Evolutionary conservation across 2,888 invertebrate species (phyloP).

Genomic region (Nomada hirtipes): DNA sequence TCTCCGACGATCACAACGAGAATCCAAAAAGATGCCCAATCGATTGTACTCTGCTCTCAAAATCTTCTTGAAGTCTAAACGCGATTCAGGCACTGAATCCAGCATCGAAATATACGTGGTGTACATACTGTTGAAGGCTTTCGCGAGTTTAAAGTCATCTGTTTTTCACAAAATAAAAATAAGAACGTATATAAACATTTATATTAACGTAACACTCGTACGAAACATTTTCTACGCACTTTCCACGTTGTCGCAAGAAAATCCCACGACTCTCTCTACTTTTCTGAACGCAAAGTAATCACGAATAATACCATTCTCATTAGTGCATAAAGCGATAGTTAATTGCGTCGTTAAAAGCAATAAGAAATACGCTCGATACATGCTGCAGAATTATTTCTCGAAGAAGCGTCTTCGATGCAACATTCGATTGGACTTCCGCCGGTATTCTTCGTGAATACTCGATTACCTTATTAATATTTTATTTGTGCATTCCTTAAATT

Average conservation of each 20-base stretch:
- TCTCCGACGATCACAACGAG: conserved; percentile 48
- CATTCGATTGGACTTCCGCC: background rate
- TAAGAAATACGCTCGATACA: conserved; percentile 28
- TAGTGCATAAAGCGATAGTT: conserved; percentile 2
- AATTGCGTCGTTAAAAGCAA: conserved; percentile 38
- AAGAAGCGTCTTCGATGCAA: background rate
- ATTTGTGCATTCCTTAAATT: conserved; percentile 9
- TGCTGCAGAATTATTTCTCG: conserved; percentile 21
- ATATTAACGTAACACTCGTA: background rate
- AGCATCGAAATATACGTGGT: conserved; percentile 42
- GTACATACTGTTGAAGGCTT: conserved; percentile 47
- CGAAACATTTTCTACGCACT: conserved; percentile 55
- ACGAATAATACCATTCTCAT: conserved; percentile 60
- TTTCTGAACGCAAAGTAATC: conserved; percentile 70
- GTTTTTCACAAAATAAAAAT: background rate
- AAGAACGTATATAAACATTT: background rate
- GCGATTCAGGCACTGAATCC: background rate
- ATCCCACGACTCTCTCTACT: conserved; percentile 67
- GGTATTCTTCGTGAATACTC: conserved; percentile 13
- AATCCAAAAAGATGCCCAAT: conserved; percentile 62
- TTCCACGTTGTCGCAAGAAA: conserved; percentile 66
- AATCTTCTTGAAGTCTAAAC: conserved; percentile 30
- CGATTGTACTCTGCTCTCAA: conserved; percentile 54
- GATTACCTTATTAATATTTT: conserved; percentile 12
- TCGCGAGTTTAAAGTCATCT: conserved; percentile 58